Conservation (phyloP, 1,140 invertebrate species). For the Drosophila littoralis region DNA sequence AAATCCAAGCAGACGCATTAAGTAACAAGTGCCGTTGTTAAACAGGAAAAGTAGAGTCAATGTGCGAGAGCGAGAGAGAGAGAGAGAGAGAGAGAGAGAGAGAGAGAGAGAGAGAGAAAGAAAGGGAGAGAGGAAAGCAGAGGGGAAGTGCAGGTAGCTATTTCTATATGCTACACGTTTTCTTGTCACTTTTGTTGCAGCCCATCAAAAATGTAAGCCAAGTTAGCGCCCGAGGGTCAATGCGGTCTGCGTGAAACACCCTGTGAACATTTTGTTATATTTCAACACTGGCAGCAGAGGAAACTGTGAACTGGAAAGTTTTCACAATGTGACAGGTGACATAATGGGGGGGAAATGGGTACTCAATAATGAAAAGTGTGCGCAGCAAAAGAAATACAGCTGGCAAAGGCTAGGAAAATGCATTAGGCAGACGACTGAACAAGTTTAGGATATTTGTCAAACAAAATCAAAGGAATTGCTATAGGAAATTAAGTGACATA, state of each 20-base stretch:
- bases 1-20: slow-evolving; percentile 63
- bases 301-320: slow-evolving; percentile 22
- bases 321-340: slow-evolving; percentile 37
- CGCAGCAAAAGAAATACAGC: not conserved
- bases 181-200: slow-evolving; percentile 41
- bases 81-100: not conserved
- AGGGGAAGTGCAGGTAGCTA: slow-evolving; percentile 3
- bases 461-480: not conserved
- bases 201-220: slow-evolving; percentile 33
- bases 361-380: slow-evolving; percentile 12
- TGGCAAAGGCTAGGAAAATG: slow-evolving; percentile 18
- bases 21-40: slow-evolving; percentile 73
- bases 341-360: slow-evolving; percentile 14
- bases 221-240: slow-evolving; percentile 41
- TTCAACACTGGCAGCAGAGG: not conserved
- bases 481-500: not conserved
- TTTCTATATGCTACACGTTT: slow-evolving; percentile 33
- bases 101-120: not conserved
- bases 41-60: slow-evolving; percentile 2
- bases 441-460: not conserved
- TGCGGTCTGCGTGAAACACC: slow-evolving; percentile 23
- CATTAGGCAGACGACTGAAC: slow-evolving; percentile 21
- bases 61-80: not conserved
- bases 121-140: not conserved
- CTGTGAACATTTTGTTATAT: slow-evolving; percentile 17